These are phyloP conservation scores for Ciconia nigra DNA, from an alignment of 2,797 vertebrate species.

Conservation along the genomic window DNA sequence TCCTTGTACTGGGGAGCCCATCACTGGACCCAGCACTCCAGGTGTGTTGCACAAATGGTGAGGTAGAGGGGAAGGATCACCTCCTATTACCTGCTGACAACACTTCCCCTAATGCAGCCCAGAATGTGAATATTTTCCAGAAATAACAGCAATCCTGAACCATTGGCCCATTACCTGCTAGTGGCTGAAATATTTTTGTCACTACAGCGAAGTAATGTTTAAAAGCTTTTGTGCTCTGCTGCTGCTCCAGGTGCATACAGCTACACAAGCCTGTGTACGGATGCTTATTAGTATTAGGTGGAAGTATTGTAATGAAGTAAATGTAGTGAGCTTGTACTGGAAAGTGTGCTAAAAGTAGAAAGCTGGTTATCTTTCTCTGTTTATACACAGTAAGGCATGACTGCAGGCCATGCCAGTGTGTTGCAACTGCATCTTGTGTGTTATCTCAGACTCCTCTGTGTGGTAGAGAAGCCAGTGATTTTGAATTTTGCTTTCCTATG, in stretches of 20 bases:
- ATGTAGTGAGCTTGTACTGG: neutral
- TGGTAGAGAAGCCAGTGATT: neutral
- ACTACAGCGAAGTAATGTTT: neutral
- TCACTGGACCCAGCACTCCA: neutral
- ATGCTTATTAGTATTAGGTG: neutral
- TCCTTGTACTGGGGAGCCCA: neutral
- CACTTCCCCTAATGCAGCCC: neutral
- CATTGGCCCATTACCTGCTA: neutral
- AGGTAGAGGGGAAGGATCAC: neutral
- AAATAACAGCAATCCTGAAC: neutral
- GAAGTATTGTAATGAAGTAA: neutral
- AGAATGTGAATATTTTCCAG: neutral
- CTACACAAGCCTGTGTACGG: rapidly evolving
- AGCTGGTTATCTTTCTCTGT: neutral
- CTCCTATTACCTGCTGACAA: neutral
- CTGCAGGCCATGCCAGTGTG: neutral
- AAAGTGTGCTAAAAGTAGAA: neutral
- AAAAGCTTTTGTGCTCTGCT: neutral
- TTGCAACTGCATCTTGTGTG: neutral
- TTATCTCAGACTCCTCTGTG: neutral
- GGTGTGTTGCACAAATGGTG: neutral
- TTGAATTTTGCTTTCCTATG: neutral
- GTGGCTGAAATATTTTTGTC: neutral
- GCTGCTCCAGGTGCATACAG: neutral
- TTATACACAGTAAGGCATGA: neutral